Conservation (phyloP, 2,113 vertebrate genomes). For the Onychostoma macrolepis region DNA sequence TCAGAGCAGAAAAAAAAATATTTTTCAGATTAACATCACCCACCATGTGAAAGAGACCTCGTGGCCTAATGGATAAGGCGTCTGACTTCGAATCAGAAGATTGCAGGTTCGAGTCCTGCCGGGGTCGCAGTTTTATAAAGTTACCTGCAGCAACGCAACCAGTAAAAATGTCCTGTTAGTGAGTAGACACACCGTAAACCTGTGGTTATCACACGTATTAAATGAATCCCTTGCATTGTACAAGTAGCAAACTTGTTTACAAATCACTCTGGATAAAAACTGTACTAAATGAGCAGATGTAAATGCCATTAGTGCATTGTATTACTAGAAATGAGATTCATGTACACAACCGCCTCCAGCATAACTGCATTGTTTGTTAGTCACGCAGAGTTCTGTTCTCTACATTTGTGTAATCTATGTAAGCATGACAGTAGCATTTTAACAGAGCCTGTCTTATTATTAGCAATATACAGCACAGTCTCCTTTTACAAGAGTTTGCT, state of each 20-base stretch:
- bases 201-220: no score
- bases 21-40: no score
- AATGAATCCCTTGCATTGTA: not conserved
- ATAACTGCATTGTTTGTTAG: not conserved
- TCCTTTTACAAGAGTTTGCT: not conserved
- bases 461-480: not conserved
- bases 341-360: not conserved
- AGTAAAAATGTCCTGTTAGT: not conserved
- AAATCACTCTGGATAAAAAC: not conserved
- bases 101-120: not conserved
- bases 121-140: not conserved
- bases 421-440: not conserved
- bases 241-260: not conserved
- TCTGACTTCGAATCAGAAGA: not conserved
- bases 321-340: not conserved
- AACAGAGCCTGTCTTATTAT: not conserved
- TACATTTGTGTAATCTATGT: not conserved
- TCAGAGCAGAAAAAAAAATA: no score
- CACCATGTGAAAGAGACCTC: no score
- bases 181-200: not conserved
- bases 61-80: not conserved
- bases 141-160: not conserved
- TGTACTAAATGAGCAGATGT: constrained; percentile 13
- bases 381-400: not conserved
- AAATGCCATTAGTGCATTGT: constrained; percentile 2